phyloP scores from a whole-genome alignment of 2,797 vertebrate genomes.

The Anguilla obscura region DNA sequence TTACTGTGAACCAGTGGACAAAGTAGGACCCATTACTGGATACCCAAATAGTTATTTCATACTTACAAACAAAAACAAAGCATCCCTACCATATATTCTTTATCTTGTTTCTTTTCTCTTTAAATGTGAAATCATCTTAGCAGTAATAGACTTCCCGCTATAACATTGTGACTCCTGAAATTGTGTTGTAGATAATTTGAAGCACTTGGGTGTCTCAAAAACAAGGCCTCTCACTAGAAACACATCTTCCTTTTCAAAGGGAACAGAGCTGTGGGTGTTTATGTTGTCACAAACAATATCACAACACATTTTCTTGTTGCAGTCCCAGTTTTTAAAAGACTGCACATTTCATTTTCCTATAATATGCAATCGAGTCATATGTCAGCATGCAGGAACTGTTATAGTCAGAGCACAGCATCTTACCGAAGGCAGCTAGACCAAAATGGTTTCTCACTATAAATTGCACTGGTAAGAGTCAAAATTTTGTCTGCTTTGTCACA shows the following conservation, averaged over 20 bases:
- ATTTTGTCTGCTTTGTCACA: no score
- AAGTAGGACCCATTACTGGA: no score
- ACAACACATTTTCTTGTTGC: background rate
- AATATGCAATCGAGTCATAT: background rate
- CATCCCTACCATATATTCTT: background rate
- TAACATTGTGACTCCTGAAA: background rate
- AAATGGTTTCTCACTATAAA: no score
- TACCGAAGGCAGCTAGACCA: no score
- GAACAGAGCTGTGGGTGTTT: background rate
- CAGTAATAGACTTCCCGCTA: background rate
- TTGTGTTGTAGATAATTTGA: no score
- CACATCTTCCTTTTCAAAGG: background rate
- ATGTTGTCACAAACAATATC: background rate
- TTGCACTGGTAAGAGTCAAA: no score
- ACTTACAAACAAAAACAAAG: background rate
- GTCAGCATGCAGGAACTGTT: background rate
- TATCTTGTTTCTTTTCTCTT: background rate
- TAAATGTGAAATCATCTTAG: background rate
- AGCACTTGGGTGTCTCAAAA: no score
- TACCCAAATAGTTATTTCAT: no score
- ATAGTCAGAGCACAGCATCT: no score
- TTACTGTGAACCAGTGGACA: no score
- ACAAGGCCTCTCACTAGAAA: no score
- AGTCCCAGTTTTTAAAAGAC: background rate
- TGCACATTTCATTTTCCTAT: background rate